These are phyloP conservation scores for Zaprionus taronus DNA, from an alignment of 1,140 invertebrate genomes.

Conservation along the genomic window DNA sequence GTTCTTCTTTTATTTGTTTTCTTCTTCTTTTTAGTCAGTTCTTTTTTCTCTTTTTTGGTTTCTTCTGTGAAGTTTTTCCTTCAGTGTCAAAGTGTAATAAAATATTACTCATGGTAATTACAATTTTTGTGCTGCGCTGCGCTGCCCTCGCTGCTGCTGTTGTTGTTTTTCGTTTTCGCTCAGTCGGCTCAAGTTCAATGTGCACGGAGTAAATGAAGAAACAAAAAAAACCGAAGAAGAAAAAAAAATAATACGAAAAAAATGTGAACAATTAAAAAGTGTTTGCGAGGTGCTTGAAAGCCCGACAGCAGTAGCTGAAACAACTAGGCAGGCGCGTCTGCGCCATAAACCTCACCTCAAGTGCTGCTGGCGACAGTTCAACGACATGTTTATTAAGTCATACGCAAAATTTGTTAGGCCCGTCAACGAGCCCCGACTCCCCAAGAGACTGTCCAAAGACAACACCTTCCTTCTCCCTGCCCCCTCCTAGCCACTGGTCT, in stretches of 20 bases:
- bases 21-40: not conserved
- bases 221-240: constrained; percentile 1
- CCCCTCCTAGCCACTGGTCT: constrained; percentile 3
- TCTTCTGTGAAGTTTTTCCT: constrained; percentile 69
- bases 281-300: constrained; percentile 75
- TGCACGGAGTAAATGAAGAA: constrained; percentile 44
- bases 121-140: constrained; percentile 72
- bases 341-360: constrained; percentile 56
- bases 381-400: constrained; percentile 83
- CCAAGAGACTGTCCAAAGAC: not conserved
- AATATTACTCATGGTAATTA: constrained; percentile 83
- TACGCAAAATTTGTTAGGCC: constrained; percentile 72
- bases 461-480: not conserved
- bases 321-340: constrained; percentile 45
- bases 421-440: constrained; percentile 22
- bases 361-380: constrained; percentile 77
- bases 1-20: constrained; percentile 5
- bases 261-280: constrained; percentile 77
- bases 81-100: constrained; percentile 83
- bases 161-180: constrained; percentile 58
- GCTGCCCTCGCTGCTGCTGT: constrained; percentile 10
- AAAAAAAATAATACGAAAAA: constrained; percentile 32
- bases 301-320: constrained; percentile 12
- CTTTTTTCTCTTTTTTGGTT: constrained; percentile 14
- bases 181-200: constrained; percentile 78